A percentile compares a stretch with the other conserved stretches of the same genome.
These are phyloP conservation scores for Teinopalpus imperialis DNA, from an alignment of 2,888 invertebrate genomes.

Conservation along the genomic window DNA sequence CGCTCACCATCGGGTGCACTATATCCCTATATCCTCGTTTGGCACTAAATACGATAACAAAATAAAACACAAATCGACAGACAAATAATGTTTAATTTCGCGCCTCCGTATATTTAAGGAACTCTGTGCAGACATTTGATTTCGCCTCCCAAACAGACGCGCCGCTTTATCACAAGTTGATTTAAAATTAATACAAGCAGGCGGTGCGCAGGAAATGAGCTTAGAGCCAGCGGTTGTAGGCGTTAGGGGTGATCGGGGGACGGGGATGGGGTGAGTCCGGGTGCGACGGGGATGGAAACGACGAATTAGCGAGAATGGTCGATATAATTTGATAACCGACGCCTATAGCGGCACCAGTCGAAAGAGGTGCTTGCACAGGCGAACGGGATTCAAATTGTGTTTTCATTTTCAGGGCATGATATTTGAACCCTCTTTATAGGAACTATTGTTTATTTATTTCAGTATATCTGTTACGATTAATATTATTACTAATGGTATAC, in stretches of 20 bases:
- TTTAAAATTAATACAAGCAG: conserved; percentile 88
- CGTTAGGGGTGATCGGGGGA: conserved; percentile 34
- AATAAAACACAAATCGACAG: no score
- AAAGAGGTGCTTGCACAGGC: neutral
- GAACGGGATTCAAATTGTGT: no score
- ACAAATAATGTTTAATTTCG: neutral
- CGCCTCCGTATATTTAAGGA: conserved; percentile 1
- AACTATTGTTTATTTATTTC: no score
- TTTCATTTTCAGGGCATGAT: no score
- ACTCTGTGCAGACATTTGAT: conserved; percentile 13
- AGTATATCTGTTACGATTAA: no score
- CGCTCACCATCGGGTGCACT: no score
- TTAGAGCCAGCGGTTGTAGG: conserved; percentile 72
- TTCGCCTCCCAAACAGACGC: conserved; percentile 14
- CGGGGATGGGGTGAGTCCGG: conserved; percentile 29
- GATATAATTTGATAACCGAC: conserved; percentile 52
- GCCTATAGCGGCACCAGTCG: conserved; percentile 38
- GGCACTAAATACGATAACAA: no score
- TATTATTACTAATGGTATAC: no score
- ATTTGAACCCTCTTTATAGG: no score
- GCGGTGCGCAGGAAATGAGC: conserved; percentile 86
- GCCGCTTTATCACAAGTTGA: conserved; percentile 82
- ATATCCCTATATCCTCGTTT: no score
- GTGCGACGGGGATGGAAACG: conserved; percentile 33
- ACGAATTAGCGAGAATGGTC: conserved; percentile 59